Evolutionary conservation across 2,888 invertebrate genomes (phyloP).

Genomic region (Pheosia gnoma): DNA sequence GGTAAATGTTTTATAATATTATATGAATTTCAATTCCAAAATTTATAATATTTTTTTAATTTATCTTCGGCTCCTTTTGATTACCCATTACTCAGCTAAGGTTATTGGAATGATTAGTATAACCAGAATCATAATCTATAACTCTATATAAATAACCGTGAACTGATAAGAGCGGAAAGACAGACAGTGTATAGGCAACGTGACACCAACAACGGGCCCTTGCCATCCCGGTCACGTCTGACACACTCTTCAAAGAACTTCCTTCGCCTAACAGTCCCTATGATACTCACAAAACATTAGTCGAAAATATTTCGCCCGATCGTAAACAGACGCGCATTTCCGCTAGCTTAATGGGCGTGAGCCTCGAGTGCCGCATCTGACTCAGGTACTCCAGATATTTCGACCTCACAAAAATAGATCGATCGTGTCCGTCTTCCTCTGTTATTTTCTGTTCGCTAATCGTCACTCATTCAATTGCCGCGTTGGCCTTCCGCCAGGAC

Average conservation of each 20-base stretch:
- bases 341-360: constrained; percentile 68
- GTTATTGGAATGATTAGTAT: not conserved
- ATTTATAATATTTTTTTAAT: too few species aligned
- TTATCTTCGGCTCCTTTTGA: not conserved
- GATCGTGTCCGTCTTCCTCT: constrained; percentile 72
- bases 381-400: constrained; percentile 73
- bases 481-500: constrained; percentile 78
- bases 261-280: constrained; percentile 51
- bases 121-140: constrained; percentile 1
- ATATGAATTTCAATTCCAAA: too few species aligned
- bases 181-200: constrained; percentile 42
- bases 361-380: constrained; percentile 70
- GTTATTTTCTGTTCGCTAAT: constrained; percentile 68
- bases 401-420: constrained; percentile 77
- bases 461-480: constrained; percentile 80
- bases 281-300: constrained; percentile 29
- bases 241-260: constrained; percentile 65
- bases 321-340: constrained; percentile 69
- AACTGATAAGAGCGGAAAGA: constrained; percentile 23
- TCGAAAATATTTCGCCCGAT: constrained; percentile 50
- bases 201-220: constrained; percentile 48
- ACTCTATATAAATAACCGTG: constrained; percentile 19
- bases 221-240: constrained; percentile 67
- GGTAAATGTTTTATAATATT: too few species aligned
- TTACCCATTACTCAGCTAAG: not conserved